Percentiles rank a stretch among this genome's conserved stretches.
Evolutionary conservation across 2,113 vertebrate species (phyloP).

Genomic region (Brevimyrus niger): DNA sequence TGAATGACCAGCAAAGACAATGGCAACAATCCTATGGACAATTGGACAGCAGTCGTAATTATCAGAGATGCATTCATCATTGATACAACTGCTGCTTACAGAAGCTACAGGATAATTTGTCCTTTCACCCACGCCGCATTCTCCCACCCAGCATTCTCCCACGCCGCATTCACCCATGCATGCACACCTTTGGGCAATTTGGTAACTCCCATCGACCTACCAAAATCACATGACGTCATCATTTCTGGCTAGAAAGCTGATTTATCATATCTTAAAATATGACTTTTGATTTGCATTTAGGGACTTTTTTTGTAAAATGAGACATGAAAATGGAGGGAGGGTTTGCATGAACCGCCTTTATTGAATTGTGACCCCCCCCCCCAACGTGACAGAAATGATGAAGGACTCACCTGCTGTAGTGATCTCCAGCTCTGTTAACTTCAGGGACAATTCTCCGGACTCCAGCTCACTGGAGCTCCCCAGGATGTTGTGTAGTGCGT

Average conservation of each 20-base stretch:
- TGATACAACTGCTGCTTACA: background rate
- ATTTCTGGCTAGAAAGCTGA: background rate
- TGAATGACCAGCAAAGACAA: background rate
- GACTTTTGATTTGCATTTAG: background rate
- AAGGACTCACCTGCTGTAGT: conserved; percentile 71
- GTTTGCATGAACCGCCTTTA: background rate
- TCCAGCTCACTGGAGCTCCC: conserved; percentile 81
- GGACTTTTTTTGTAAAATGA: background rate
- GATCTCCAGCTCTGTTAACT: conserved; percentile 85
- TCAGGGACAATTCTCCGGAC: conserved; percentile 76
- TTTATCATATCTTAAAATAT: background rate
- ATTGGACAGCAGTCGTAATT: background rate
- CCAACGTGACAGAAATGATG: background rate
- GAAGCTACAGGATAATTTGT: background rate
- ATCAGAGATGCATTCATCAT: background rate
- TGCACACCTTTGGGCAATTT: background rate
- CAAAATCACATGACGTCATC: background rate
- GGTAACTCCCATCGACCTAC: background rate
- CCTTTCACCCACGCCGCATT: background rate
- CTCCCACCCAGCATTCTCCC: too few relatives aligned
- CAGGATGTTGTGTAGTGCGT: conserved; percentile 91
- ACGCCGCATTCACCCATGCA: too few relatives aligned
- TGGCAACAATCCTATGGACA: background rate
- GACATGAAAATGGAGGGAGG: background rate
- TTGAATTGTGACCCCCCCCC: background rate